Evolutionary conservation across 2,113 vertebrate genomes (phyloP), one percentile per base, ranked within the genome.

Genomic region (Erpornis zantholeuca): DNA sequence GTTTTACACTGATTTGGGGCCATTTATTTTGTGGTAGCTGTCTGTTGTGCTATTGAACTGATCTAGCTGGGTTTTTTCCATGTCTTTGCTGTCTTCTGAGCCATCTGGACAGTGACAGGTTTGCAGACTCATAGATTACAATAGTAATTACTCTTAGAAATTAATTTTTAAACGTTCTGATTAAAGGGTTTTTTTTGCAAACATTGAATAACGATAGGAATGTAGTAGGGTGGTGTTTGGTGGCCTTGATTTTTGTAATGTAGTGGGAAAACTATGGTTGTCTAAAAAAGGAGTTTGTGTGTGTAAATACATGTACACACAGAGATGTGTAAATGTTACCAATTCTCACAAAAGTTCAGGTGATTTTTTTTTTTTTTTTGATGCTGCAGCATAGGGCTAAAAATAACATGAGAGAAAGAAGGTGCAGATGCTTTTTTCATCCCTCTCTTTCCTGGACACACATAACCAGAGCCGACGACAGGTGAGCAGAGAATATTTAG

Each of bases 401-500:
- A 90, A 66, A 81, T 80, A 86, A 31, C 4, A 24, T 2, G 8
- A 35, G 69, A 77, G 20, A 49, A 85, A 86, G 7, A 88, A 92
- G 60, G 52, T 82, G 52, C 65, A 85, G 53, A 38, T 81, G 56
- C 45, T 40, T 88, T 90, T 90, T 66, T 77, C 94, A 56, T 54
- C 59, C 33, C 10, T 59, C 23, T 78, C 10, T 68, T 50, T 73
- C 45, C 53, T 90, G 54, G 54, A 7, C 38, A 47, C 45, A n/a
- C 24, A 40, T 27, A 78, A 78, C 44, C 56, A 23, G 5, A 86
- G 92, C 3, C 7, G 82, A 87, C n/a, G 20, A 96, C 94, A 97
- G 97, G 96, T 95, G 93, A 94, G 94, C 85, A 71, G 94, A 94
- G 97, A 97, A 95, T 97, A 95, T 97, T 97, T 97, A 97, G 96